Conservation (phyloP, 2,888 invertebrate genomes). For the Caradrina clavipalpis region DNA sequence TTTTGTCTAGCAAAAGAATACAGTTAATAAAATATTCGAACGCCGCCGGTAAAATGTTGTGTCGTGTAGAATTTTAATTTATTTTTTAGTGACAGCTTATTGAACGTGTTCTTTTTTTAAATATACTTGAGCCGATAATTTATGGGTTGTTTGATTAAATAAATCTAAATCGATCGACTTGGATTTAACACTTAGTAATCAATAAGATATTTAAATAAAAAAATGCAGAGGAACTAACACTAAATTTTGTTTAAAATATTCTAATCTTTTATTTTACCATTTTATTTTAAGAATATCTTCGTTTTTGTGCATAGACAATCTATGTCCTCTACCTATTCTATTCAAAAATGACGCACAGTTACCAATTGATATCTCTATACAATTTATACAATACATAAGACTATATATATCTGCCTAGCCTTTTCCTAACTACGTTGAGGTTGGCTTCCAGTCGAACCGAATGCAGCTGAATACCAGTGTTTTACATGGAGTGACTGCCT, state of each 20-base stretch:
- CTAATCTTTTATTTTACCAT: background rate
- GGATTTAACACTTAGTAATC: constrained; percentile 44
- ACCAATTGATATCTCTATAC: background rate
- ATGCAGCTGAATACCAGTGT: too few species aligned
- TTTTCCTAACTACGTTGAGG: too few species aligned
- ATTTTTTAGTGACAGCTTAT: constrained; percentile 43
- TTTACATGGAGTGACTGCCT: too few species aligned
- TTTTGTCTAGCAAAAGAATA: constrained; percentile 36
- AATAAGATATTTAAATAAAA: constrained; percentile 26
- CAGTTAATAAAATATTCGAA: constrained; percentile 26
- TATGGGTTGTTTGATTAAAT: constrained; percentile 55
- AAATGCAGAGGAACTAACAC: constrained; percentile 18
- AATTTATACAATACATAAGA: background rate
- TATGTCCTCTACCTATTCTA: background rate
- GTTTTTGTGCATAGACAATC: background rate
- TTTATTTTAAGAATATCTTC: background rate
- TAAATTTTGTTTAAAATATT: constrained; percentile 15
- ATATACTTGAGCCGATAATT: constrained; percentile 47
- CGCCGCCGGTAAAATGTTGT: constrained; percentile 47
- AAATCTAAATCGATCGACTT: constrained; percentile 43
- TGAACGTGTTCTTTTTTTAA: constrained; percentile 50
- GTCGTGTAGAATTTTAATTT: constrained; percentile 42
- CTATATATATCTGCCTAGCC: too few species aligned
- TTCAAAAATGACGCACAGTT: background rate
- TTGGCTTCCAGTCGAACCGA: too few species aligned